phyloP scores from a whole-genome alignment of 2,797 vertebrate species.

The Chiloscyllium punctatum region DNA sequence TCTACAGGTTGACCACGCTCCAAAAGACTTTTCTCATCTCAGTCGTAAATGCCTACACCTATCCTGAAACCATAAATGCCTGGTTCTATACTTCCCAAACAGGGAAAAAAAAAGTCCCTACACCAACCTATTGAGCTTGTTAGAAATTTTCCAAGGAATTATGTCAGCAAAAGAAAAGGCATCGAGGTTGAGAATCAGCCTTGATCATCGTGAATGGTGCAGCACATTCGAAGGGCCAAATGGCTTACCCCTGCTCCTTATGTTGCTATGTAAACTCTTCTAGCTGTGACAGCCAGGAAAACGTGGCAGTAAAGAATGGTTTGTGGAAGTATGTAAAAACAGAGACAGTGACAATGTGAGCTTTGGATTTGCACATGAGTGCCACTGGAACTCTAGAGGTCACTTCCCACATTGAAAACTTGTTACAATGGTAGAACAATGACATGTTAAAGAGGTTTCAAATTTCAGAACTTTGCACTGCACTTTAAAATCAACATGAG shows the following conservation, averaged over 20 bases:
- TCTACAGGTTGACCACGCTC: too few relatives aligned
- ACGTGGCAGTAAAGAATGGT: background rate
- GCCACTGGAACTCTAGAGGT: background rate
- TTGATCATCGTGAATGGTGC: too few relatives aligned
- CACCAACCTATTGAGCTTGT: too few relatives aligned
- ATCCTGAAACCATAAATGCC: too few relatives aligned
- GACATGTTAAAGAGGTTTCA: background rate
- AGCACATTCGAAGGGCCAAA: background rate
- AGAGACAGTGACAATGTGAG: background rate
- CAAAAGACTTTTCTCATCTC: too few relatives aligned
- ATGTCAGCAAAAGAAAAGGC: too few relatives aligned
- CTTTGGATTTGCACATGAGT: background rate
- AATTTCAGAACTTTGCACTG: background rate
- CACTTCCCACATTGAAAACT: background rate
- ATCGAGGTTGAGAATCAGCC: too few relatives aligned
- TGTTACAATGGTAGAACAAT: background rate
- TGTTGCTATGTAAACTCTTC: background rate
- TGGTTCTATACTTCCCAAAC: too few relatives aligned
- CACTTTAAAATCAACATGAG: background rate
- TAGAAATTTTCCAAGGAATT: too few relatives aligned
- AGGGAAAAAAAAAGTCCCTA: too few relatives aligned
- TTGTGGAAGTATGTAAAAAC: background rate
- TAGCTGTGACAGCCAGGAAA: background rate
- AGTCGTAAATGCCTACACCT: too few relatives aligned
- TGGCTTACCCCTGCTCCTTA: too few relatives aligned